phyloP scores from a whole-genome alignment of 23 tunicate genomes.

The Pegea sp. region DNA sequence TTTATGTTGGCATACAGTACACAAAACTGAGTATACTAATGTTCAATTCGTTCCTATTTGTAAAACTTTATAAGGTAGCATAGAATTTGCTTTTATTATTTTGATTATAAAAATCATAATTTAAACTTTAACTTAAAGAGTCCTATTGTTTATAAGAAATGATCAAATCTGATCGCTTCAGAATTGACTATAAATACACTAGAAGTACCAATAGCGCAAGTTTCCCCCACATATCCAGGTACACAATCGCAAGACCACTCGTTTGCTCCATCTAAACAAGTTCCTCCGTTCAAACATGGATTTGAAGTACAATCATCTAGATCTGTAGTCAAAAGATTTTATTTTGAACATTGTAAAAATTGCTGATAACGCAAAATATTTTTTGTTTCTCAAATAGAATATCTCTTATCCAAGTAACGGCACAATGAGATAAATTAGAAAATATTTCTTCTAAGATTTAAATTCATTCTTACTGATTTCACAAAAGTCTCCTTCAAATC shows the following conservation, averaged over 20 bases:
- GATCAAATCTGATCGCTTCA: too few species aligned
- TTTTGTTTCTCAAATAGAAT: background rate
- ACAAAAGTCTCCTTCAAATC: constrained; percentile 59
- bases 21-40: too few species aligned
- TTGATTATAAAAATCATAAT: too few species aligned
- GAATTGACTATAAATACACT: too few species aligned
- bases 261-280: constrained; percentile 52
- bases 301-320: constrained; percentile 54
- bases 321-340: background rate
- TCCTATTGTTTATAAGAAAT: background rate
- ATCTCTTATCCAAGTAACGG: background rate
- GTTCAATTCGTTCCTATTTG: too few species aligned
- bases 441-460: background rate
- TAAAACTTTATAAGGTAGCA: too few species aligned
- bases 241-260: constrained; percentile 7
- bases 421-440: background rate
- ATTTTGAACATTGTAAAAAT: background rate
- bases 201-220: constrained; percentile 20
- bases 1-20: too few species aligned
- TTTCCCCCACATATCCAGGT: constrained; percentile 15
- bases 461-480: constrained; percentile 31
- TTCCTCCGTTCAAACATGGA: constrained; percentile 71
- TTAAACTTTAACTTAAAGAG: background rate
- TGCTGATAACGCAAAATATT: background rate
- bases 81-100: too few species aligned